Conservation (phyloP, 2,113 vertebrate genomes). For the Cyanocitta stelleri region DNA sequence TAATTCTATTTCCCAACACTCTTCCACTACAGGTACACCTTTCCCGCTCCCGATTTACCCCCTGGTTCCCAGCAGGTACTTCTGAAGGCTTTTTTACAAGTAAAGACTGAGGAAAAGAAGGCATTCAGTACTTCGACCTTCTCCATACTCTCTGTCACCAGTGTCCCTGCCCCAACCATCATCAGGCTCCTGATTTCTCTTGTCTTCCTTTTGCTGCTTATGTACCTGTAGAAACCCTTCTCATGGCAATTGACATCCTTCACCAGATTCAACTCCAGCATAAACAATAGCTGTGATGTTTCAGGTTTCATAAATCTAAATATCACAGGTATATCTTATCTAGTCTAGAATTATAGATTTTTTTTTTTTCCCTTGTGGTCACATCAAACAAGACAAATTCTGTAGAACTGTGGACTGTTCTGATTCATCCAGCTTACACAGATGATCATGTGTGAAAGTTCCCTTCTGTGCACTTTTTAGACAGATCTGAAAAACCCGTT, state of each 20-base stretch:
- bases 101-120: background rate
- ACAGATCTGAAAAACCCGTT: slow-evolving; percentile 8
- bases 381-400: background rate
- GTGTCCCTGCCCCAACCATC: background rate
- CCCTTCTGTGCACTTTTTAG: background rate
- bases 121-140: background rate
- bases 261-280: background rate
- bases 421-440: background rate
- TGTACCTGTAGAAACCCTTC: background rate
- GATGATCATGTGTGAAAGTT: background rate
- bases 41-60: background rate
- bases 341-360: background rate
- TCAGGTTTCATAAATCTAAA: background rate
- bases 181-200: background rate
- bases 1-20: no score
- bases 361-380: background rate
- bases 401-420: background rate
- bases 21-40: background rate
- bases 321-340: background rate
- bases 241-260: background rate
- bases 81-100: background rate
- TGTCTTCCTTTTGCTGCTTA: background rate
- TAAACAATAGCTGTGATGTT: background rate
- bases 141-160: background rate
- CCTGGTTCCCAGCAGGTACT: background rate